Conservation (phyloP, 2,888 invertebrate species). For the Phoronis australis region DNA sequence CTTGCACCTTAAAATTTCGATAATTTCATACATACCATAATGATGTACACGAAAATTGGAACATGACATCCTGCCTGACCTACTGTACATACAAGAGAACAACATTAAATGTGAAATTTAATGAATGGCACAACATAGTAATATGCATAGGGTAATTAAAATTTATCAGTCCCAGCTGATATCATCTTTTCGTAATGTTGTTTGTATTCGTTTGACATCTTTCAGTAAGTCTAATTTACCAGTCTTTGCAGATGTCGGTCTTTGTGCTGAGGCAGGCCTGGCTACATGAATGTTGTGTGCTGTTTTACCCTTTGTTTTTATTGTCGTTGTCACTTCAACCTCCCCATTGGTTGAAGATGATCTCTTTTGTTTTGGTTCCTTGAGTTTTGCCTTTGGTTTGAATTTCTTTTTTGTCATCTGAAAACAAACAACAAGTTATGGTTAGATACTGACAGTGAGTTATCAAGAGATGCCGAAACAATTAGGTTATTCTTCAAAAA, state of each 20-base stretch:
- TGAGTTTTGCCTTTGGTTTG: slow-evolving; percentile 10
- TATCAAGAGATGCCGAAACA: too few species aligned
- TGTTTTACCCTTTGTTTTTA: slow-evolving; percentile 22
- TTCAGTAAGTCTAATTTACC: slow-evolving; percentile 36
- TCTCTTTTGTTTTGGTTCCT: slow-evolving; percentile 3
- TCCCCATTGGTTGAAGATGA: slow-evolving; percentile 19
- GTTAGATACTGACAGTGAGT: not conserved
- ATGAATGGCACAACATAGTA: too few species aligned
- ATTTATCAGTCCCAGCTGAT: slow-evolving; percentile 49
- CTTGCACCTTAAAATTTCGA: too few species aligned
- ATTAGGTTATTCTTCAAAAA: too few species aligned
- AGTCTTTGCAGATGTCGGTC: slow-evolving; percentile 20
- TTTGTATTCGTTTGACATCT: slow-evolving; percentile 47
- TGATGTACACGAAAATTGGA: too few species aligned
- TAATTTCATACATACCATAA: too few species aligned
- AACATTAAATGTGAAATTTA: too few species aligned
- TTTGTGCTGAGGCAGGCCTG: too few species aligned
- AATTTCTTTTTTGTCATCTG: slow-evolving; percentile 26
- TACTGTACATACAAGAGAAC: too few species aligned
- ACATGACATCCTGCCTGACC: too few species aligned
- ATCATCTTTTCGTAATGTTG: slow-evolving; percentile 44
- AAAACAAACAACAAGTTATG: slow-evolving; percentile 1
- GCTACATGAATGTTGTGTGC: slow-evolving; percentile 18
- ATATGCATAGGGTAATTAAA: too few species aligned
- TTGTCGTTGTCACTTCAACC: slow-evolving; percentile 31